Conservation (phyloP, 1,140 invertebrate genomes). For the Frieseomelitta varia region DNA sequence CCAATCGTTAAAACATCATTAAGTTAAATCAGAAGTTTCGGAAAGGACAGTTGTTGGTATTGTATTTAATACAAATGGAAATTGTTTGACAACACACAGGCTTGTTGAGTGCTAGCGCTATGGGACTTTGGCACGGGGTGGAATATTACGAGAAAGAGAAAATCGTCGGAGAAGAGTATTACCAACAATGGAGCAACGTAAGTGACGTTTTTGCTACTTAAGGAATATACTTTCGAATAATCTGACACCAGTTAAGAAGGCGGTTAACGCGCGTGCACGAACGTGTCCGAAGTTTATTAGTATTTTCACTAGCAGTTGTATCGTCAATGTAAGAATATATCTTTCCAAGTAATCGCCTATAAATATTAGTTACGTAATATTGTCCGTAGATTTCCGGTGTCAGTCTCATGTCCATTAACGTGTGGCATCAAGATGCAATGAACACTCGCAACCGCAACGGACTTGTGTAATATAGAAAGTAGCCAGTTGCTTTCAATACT, state of each 20-base stretch:
- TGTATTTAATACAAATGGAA: background rate
- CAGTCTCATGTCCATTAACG: constrained; percentile 1
- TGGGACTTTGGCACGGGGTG: constrained; percentile 97
- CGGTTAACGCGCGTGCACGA: background rate
- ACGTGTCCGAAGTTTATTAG: background rate
- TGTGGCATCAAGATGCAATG: constrained; percentile 12
- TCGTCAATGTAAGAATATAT: background rate
- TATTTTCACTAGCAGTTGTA: background rate
- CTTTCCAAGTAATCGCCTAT: background rate
- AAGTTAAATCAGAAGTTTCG: background rate
- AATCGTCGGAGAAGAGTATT: constrained; percentile 93
- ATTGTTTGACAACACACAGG: constrained; percentile 82
- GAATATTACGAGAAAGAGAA: constrained; percentile 98
- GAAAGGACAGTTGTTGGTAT: background rate
- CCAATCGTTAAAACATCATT: background rate
- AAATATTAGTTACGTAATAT: constrained; percentile 18
- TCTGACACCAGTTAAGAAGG: background rate
- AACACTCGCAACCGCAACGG: background rate
- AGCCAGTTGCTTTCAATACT: background rate
- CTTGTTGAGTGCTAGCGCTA: constrained; percentile 93
- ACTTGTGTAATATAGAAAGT: constrained; percentile 44
- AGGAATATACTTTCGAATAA: too few relatives aligned
- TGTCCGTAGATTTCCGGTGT: constrained; percentile 10
- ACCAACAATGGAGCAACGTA: constrained; percentile 96
- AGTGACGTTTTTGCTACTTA: constrained; percentile 75